Conservation (phyloP, 2,797 vertebrate species). For the Delichon dasypus region DNA sequence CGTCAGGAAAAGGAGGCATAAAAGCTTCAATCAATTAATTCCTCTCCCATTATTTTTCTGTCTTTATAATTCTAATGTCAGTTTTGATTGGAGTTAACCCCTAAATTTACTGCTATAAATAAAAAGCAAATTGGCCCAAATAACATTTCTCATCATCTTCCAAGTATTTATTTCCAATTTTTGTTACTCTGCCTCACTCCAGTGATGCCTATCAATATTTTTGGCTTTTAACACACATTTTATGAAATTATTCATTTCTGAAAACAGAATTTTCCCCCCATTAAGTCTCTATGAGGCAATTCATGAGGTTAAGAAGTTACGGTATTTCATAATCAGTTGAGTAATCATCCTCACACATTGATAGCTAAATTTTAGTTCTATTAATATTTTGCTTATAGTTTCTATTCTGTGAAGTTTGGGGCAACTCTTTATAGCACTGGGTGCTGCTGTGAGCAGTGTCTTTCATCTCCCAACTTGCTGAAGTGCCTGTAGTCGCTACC, state of each 20-base stretch:
- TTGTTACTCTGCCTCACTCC: background rate
- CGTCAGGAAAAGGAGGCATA: background rate
- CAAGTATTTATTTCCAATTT: background rate
- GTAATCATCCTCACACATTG: background rate
- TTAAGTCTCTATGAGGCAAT: background rate
- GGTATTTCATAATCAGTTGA: conserved; percentile 14
- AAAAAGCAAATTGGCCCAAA: background rate
- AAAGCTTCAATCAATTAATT: background rate
- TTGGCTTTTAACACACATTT: background rate
- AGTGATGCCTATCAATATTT: background rate
- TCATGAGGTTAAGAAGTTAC: background rate
- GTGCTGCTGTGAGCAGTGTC: background rate
- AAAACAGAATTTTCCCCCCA: background rate
- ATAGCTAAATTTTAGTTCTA: background rate
- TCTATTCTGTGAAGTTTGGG: background rate
- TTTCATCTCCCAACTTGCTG: background rate
- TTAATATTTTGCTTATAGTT: background rate
- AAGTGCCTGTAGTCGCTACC: background rate
- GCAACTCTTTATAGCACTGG: background rate
- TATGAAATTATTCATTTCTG: background rate
- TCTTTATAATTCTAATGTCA: background rate
- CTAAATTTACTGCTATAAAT: background rate
- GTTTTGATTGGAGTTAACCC: background rate
- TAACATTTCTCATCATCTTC: background rate
- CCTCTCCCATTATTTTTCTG: background rate